Conservation (phyloP, 2,113 vertebrate genomes). For the Plestiodon gilberti region DNA sequence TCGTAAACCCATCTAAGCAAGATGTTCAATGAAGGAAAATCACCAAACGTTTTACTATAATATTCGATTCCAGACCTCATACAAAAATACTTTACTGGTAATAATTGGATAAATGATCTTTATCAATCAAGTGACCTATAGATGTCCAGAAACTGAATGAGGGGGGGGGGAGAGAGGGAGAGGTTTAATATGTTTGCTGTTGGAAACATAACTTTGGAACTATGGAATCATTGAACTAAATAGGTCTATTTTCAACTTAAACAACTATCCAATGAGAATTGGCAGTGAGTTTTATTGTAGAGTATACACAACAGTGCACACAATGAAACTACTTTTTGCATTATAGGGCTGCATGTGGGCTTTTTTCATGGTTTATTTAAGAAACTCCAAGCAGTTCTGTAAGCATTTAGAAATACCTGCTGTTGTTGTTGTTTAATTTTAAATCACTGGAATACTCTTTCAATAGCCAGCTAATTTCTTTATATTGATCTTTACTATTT, state of each 20-base stretch:
- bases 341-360: conserved; percentile 57
- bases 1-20: no score
- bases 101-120: neutral
- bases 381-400: conserved; percentile 57
- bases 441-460: neutral
- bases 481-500: neutral
- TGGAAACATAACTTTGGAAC: conserved; percentile 13
- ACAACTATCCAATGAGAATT: conserved; percentile 65
- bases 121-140: neutral
- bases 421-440: conserved; percentile 17
- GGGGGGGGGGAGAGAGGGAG: neutral
- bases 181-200: conserved; percentile 7
- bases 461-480: neutral
- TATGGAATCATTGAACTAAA: conserved; percentile 2
- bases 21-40: neutral
- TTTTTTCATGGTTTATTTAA: conserved; percentile 64
- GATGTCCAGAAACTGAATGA: neutral
- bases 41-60: neutral
- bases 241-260: conserved; percentile 32
- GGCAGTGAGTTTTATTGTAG: conserved; percentile 58
- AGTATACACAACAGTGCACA: conserved; percentile 61
- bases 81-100: neutral
- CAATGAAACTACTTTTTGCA: conserved; percentile 55
- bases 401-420: conserved; percentile 39
- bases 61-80: neutral